Evolutionary conservation across 2,888 invertebrate species (phyloP).

Genomic region (Acanthosepion pharaonis): DNA sequence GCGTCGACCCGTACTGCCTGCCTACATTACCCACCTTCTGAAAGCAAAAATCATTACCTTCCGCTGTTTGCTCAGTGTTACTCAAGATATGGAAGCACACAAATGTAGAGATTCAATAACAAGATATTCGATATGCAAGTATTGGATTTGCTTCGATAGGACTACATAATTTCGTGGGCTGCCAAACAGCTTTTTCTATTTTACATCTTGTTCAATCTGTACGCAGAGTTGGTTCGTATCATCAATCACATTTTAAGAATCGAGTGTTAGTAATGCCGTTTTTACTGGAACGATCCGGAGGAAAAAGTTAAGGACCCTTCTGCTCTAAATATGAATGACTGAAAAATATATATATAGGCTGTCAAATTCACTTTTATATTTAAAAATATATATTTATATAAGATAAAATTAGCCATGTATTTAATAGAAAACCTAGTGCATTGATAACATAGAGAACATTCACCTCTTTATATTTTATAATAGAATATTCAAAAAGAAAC

Average conservation of each 20-base stretch:
- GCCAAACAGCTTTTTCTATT: background rate
- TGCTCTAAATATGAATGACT: background rate
- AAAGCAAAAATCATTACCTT: background rate
- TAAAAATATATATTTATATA: too few relatives aligned
- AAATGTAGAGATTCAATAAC: slow-evolving; percentile 8
- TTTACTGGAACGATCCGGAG: background rate
- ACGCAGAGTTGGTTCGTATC: background rate
- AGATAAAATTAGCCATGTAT: too few relatives aligned
- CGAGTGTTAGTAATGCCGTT: background rate
- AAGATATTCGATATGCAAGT: slow-evolving; percentile 14
- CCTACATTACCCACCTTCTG: background rate
- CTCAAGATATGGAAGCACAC: slow-evolving; percentile 33
- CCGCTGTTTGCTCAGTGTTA: background rate
- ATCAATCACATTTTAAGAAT: background rate
- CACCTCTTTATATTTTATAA: too few relatives aligned
- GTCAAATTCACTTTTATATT: too few relatives aligned
- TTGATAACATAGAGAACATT: too few relatives aligned
- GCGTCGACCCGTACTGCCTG: background rate
- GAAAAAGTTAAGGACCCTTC: background rate
- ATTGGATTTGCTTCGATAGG: background rate
- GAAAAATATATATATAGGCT: background rate
- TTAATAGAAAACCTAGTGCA: too few relatives aligned
- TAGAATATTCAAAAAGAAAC: too few relatives aligned
- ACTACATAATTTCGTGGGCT: background rate
- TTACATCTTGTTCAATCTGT: background rate